Evolutionary conservation across 2,888 invertebrate genomes (phyloP), one percentile per base, ranked within the genome.

Genomic region (Cosmopolites sordidus): DNA sequence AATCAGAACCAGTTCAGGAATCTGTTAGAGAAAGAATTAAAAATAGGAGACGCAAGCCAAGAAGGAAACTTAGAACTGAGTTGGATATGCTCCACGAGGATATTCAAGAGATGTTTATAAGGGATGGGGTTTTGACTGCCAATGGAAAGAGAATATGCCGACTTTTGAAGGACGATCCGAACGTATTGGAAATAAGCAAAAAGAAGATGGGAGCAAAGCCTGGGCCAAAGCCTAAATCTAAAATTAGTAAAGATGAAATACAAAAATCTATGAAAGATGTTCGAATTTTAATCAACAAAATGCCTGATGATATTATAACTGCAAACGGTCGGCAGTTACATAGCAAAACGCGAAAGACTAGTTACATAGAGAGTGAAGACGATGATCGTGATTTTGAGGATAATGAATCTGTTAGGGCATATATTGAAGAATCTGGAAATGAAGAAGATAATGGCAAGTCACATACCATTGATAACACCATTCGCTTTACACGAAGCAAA

Each of bases 91-190:
- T 87, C 1, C 86, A 86, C 60, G 82, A 83, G 57, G 84, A 86
- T 60, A 81, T 86, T 38, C 79, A 82, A 61, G 84, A 86, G 64
- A 85, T 84, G 81, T 84, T 84, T 64, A 81, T 84, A 48, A 77
- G 79, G 59, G 79, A 83, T 58, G 83, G 80, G 22, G 79, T 85
- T 1, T 69, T 83, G 17, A 79, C 81, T 46, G 79, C 82, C 11
- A 81, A 81, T 1, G 85, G 84, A 9, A 79, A 83, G 64, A 74
- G 86, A 59, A 80, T 80, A 76, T 86, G 85, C 66, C 78, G 83
- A 43, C 66, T 82, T 48, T 75, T 80, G 38, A 68, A 67, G 54
- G 60, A 64, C 27, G 66, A 67, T 58, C 63, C 64, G 12, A 61
- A 59, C 39, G 64, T 58, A 15, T 48, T 67, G 39, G n/a, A 22